Base-by-base conservation (phyloP, 2,113 vertebrate species). In the Mionectes macconnelli region DNA sequence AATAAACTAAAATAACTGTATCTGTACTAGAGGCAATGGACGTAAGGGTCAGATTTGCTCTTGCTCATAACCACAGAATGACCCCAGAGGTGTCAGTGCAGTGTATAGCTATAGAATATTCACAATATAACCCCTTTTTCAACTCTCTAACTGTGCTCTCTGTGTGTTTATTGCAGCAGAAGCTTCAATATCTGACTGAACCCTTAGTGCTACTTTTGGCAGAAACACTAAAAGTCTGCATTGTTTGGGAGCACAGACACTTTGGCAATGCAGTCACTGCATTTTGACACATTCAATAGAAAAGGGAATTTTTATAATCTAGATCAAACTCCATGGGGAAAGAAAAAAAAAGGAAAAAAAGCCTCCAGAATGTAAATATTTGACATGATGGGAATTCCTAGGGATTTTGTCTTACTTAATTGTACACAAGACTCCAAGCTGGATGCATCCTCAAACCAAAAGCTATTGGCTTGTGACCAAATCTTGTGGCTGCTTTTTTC, bases 201-300 rank as follows among this genome's bases (percentile, higher is more conserved):
- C 59, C 83, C 73, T 93, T 63, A 37, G 16, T 87, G 50, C 78
- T 76, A 24, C 80, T 97, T 86, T 87, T 97, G 97, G 97, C 94
- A 94, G 93, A 84, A 90, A 63, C 30, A 16, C 24, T 57, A 5
- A 14, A 50, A 87, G 86, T 64, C 64, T 87, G 8, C 95, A 62
- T 72, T 85, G 95, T 91, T 96, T 87, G 93, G 82, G 47, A 94
- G 91, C 93, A 83, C 78, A 93, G 95, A 88, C 74, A 60, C 84
- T 95, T 83, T 95, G 97, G 95, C 90, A 91, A 69, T 8, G 24
- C 28, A 12, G 57, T 90, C 85, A 8, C 62, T 53, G 59, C 81
- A 74, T 45, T 90, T 83, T 95, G 93, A 94, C 95, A 94, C 75
- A 44, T 83, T 83, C 80, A 66, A 7, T 33, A 77, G 87, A 91